A percentile compares a stretch with the other conserved stretches of the same genome.
phyloP scores from a whole-genome alignment of 2,888 invertebrate species.

The Rugalucina vietnamica region DNA sequence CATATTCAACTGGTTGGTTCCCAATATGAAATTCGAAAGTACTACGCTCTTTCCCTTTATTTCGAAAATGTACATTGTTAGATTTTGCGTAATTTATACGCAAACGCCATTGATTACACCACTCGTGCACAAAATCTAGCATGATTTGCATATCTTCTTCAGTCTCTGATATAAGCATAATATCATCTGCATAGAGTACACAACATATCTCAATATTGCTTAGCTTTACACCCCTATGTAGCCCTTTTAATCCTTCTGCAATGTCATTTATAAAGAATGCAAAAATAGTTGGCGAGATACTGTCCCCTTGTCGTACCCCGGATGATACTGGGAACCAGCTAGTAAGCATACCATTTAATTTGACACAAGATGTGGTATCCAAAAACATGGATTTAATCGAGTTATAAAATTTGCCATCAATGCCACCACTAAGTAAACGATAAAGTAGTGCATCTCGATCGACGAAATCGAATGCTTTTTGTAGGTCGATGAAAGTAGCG shows the following conservation, averaged over 20 bases:
- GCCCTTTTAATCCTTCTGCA: background rate
- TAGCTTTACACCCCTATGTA: background rate
- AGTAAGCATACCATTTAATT: background rate
- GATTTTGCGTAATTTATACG: background rate
- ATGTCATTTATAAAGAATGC: slow-evolving; percentile 3
- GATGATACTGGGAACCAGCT: background rate
- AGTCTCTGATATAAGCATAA: background rate
- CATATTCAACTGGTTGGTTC: too few relatives aligned
- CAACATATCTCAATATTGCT: background rate
- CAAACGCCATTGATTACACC: background rate
- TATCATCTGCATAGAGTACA: background rate
- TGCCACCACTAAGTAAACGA: background rate
- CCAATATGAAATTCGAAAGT: too few relatives aligned
- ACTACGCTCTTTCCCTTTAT: too few relatives aligned
- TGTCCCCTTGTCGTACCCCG: background rate
- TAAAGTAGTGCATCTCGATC: background rate
- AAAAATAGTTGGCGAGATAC: background rate
- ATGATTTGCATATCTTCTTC: background rate
- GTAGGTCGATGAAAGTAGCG: slow-evolving; percentile 1
- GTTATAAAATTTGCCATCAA: background rate
- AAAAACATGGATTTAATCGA: background rate
- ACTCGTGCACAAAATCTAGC: background rate
- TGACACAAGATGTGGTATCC: background rate
- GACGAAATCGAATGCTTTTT: background rate
- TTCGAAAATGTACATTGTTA: background rate